Base-by-base conservation (phyloP, 2,797 vertebrate species). In the Dallia pectoralis region DNA sequence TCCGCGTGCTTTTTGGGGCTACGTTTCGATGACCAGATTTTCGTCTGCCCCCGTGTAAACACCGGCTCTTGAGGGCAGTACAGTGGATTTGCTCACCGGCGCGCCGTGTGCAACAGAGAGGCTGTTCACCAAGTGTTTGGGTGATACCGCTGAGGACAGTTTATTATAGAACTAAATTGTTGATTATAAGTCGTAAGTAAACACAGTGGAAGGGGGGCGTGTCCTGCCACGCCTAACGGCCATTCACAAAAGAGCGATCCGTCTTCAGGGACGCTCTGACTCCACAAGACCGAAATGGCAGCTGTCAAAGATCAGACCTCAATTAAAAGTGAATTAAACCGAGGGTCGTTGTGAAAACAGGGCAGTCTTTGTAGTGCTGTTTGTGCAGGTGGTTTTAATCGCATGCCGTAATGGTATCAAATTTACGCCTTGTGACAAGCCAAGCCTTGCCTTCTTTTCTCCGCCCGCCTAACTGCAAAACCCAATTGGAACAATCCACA, bases 261-360 rank as follows among this genome's bases (percentile, higher is more conserved):
- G 29, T 69, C 48, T 69, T 30, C 22, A 69, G 15, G 25, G 44
- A 8, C 47, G 29, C 51, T 69, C 67, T 49, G 67, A 25, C 47
- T 51, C 25, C 25, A 29, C 51, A 27, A 48, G 51, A 30, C 6
- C 67, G 19, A 48, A 48, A 51, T 69, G 47, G 16, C 67, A 73
- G 79, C 59, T 72, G 82, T 85, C 80, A 72, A 73, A 83, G 78
- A 82, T 62, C 47, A 44, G 66, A 76, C 40, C 70, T 81, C 85
- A 89, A 90, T 90, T 89, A 90, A 87, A 86, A 82, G 74, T 84
- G 80, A 91, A 89, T 93, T 91, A 88, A 89, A 88, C 82, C 80
- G 56, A 79, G 77, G 72, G 75, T 80, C 70, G 79, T 12, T 80
- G 67, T 71, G 79, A 87, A 90, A 89, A 91, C 88, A 91, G 83